phyloP scores from a whole-genome alignment of 2,888 invertebrate genomes.

The Cheilosia vulpina region DNA sequence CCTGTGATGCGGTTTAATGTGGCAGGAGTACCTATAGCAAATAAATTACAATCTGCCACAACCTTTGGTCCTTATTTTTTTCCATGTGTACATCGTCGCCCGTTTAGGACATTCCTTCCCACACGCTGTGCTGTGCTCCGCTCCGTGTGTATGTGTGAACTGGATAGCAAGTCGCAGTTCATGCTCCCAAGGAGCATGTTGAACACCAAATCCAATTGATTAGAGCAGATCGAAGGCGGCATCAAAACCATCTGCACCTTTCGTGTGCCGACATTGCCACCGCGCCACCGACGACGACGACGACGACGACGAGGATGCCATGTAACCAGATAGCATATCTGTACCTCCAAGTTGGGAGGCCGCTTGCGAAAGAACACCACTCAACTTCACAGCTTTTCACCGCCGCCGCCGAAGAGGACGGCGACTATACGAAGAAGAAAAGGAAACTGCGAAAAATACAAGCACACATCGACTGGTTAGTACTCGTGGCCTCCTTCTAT shows the following conservation, averaged over 20 bases:
- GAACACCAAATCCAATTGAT: slow-evolving; percentile 73
- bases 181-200: slow-evolving; percentile 73
- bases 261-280: slow-evolving; percentile 51
- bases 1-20: slow-evolving; percentile 70
- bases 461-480: slow-evolving; percentile 1
- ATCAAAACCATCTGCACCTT: slow-evolving; percentile 59
- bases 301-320: slow-evolving; percentile 33
- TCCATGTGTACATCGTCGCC: slow-evolving; percentile 30
- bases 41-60: slow-evolving; percentile 59
- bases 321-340: slow-evolving; percentile 69
- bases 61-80: slow-evolving; percentile 55
- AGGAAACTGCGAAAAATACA: slow-evolving; percentile 15
- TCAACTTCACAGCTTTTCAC: slow-evolving; percentile 49
- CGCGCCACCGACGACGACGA: background rate
- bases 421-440: slow-evolving; percentile 26
- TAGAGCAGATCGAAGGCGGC: slow-evolving; percentile 69
- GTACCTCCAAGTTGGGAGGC: slow-evolving; percentile 14
- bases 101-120: slow-evolving; percentile 14
- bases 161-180: slow-evolving; percentile 59
- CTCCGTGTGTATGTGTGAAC: background rate
- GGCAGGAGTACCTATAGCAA: slow-evolving; percentile 53
- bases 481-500: slow-evolving; percentile 36
- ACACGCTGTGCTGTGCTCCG: background rate
- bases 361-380: slow-evolving; percentile 53
- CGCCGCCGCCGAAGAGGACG: slow-evolving; percentile 30